These are phyloP conservation scores for Pycnonotus jocosus DNA, from an alignment of 2,113 vertebrate species.

Conservation along the genomic window DNA sequence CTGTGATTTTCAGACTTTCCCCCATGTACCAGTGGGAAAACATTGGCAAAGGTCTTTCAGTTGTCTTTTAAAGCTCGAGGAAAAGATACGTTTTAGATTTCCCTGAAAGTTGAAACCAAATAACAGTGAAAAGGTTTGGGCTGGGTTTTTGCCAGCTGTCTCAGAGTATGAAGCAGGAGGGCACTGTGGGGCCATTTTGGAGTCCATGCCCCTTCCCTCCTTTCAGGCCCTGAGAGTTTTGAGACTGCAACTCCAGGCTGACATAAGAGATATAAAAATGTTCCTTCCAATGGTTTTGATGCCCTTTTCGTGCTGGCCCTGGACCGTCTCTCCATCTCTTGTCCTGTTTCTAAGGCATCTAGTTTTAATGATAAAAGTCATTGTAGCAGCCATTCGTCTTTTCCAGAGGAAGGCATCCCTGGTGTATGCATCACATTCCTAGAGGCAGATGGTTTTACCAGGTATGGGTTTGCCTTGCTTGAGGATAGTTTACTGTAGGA, in stretches of 20 bases:
- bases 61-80: background rate
- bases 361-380: background rate
- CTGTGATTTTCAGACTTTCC: background rate
- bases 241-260: accelerated
- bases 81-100: background rate
- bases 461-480: background rate
- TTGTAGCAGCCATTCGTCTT: accelerated
- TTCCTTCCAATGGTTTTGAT: background rate
- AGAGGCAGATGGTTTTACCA: background rate
- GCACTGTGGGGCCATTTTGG: background rate
- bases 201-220: background rate
- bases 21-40: background rate
- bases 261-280: accelerated
- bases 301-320: accelerated
- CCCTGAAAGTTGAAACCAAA: background rate
- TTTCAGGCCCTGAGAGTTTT: background rate
- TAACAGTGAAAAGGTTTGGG: background rate
- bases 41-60: background rate
- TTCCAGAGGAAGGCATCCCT: background rate
- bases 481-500: background rate
- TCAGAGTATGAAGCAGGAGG: background rate
- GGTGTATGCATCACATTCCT: background rate
- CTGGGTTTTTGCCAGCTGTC: background rate
- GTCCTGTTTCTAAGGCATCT: background rate
- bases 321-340: background rate